Conservation (phyloP, 2,888 invertebrate species). For the Agrochola circellaris region DNA sequence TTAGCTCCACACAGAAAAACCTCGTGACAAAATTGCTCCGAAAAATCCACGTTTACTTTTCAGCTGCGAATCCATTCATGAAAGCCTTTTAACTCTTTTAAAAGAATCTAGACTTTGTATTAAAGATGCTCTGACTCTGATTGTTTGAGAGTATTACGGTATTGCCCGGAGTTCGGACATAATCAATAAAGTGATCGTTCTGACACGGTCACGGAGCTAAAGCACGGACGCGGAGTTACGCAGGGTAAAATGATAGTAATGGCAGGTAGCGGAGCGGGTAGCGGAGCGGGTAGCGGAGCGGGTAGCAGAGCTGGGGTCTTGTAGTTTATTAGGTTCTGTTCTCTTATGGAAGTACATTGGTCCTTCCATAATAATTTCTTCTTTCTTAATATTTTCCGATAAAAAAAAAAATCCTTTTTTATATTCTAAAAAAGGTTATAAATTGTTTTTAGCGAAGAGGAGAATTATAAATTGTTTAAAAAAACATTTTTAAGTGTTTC, state of each 20-base stretch:
- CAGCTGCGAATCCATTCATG: slow-evolving; percentile 50
- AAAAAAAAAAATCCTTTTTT: no score
- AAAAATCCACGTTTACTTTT: slow-evolving; percentile 59
- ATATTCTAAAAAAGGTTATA: no score
- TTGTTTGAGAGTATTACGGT: slow-evolving; percentile 67
- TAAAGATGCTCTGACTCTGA: slow-evolving; percentile 35
- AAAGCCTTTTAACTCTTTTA: slow-evolving; percentile 38
- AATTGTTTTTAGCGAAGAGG: no score
- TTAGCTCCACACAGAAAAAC: slow-evolving; percentile 2
- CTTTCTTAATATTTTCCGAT: no score
- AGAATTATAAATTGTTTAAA: no score
- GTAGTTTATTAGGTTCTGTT: background rate
- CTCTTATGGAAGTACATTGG: background rate
- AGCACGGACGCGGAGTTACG: slow-evolving; percentile 87
- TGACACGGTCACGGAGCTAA: slow-evolving; percentile 88
- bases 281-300: slow-evolving; percentile 18
- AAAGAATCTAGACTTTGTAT: slow-evolving; percentile 56
- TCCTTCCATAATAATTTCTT: no score
- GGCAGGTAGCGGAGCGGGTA: slow-evolving; percentile 64
- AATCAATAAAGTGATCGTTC: slow-evolving; percentile 89
- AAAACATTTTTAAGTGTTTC: background rate
- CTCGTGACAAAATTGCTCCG: slow-evolving; percentile 1
- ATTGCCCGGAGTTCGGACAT: slow-evolving; percentile 69
- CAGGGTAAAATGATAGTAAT: slow-evolving; percentile 67
- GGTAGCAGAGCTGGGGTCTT: background rate